Percentiles rank a stretch among this genome's conserved stretches.
Evolutionary conservation across 2,113 vertebrate species (phyloP).

Genomic region (Prolemur simus): DNA sequence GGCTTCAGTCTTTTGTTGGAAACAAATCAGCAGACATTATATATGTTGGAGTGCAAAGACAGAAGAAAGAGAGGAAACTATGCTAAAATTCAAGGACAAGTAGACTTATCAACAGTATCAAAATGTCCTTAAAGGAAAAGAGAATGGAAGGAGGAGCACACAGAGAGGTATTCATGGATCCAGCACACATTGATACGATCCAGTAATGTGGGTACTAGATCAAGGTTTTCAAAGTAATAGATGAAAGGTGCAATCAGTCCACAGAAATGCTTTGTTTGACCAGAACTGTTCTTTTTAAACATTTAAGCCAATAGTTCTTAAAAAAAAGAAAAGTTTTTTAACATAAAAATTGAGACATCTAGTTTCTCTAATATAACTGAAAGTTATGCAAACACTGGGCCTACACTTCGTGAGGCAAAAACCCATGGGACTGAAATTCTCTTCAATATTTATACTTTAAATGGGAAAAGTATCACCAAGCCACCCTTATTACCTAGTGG

Average conservation of each 20-base stretch:
- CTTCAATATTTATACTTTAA: conserved; percentile 12
- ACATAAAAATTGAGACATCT: not conserved
- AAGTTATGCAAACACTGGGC: not conserved
- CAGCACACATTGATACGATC: not conserved
- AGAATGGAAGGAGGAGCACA: not conserved
- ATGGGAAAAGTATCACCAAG: not conserved
- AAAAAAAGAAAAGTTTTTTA: not conserved
- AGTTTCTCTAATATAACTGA: not conserved
- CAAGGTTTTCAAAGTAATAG: not conserved
- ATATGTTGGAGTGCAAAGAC: not conserved
- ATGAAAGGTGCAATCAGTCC: not conserved
- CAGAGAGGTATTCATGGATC: not conserved
- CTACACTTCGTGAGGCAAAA: not conserved
- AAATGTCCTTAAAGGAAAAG: not conserved
- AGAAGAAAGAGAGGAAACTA: not conserved
- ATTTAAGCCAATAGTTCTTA: not conserved
- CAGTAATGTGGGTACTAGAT: not conserved
- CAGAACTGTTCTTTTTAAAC: not conserved
- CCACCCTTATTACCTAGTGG: not conserved
- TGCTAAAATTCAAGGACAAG: not conserved
- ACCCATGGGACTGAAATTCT: not conserved
- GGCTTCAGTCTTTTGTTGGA: not conserved
- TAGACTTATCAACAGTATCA: not conserved
- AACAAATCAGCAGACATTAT: not conserved
- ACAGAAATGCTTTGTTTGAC: not conserved